A percentile compares a stretch with the other conserved stretches of the same genome.
These are phyloP conservation scores for Bradypus variegatus DNA, from an alignment of 2,797 vertebrate genomes.

Conservation along the genomic window DNA sequence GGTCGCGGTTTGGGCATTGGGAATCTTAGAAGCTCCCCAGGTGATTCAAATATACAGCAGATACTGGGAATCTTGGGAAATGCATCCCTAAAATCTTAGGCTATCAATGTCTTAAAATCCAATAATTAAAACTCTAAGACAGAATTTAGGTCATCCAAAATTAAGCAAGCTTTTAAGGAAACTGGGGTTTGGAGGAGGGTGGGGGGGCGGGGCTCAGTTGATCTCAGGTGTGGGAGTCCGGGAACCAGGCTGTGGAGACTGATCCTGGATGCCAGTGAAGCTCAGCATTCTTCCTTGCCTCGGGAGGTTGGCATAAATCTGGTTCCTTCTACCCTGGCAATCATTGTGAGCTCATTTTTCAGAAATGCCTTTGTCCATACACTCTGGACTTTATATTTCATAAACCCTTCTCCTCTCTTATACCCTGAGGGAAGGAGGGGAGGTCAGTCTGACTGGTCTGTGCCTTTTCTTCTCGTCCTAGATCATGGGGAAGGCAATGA, in stretches of 20 bases:
- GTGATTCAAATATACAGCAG: background rate
- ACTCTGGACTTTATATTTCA: background rate
- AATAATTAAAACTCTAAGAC: background rate
- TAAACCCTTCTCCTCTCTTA: background rate
- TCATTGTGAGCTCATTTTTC: background rate
- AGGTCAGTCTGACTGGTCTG: background rate
- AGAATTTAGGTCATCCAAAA: background rate
- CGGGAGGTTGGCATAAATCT: background rate
- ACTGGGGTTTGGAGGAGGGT: background rate
- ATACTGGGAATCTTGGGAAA: background rate
- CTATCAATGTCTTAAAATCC: background rate
- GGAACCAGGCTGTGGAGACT: background rate
- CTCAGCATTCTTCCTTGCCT: background rate
- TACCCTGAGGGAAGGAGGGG: background rate
- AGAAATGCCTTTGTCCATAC: background rate
- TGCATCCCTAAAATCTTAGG: background rate
- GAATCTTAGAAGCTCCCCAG: background rate
- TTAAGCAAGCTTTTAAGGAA: background rate
- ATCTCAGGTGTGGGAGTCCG: background rate
- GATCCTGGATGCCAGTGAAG: background rate
- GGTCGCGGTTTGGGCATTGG: background rate
- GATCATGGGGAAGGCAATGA: conserved; percentile 71
- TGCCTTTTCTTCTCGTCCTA: conserved; percentile 45
- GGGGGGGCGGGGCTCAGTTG: background rate
- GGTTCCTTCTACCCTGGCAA: background rate